Base-by-base conservation (phyloP, 2,888 invertebrate genomes). In the Conchocele bisecta region DNA sequence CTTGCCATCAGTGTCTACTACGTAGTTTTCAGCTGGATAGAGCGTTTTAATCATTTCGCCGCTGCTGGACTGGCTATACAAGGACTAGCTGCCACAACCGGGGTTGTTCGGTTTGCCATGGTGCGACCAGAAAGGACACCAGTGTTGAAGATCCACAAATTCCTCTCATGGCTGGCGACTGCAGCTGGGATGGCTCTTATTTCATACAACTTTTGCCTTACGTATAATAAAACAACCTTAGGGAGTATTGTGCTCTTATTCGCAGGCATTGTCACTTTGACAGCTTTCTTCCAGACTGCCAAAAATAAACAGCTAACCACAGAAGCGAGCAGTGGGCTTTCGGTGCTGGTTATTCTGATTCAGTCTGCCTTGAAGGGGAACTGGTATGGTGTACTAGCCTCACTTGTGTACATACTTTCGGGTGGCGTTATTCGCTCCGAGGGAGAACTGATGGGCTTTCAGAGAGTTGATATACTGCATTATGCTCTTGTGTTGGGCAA, bases 391-490 rank as follows among this genome's bases (percentile, higher is more conserved):
- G 57, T 88, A 11, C 42, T 74, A 29, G 87, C 84, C 13, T 79
- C 82, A 20, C 60, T 78, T 5, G 39, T 79, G 2, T 89, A 89
- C 59, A 79, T 87, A 28, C 61, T 81, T 15, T 68, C 87, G 26
- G 88, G 88, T 7, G 69, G 82, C n/a, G 64, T 83, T 0, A 73
- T 88, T 48, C 86, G 87, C 11, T 75, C 83, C 20, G 84, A 86
- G 20, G 88, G 89, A 9, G 48, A 61, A 15, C 53, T 83, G 17
- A 46, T 75, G 28, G 79, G 83, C 0, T 61, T 88, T 20, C 83
- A 77, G 9, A 71, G 84, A 56, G 83, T 89, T 1, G 89, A 89
- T 68, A 58, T 86, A 24, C 74, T 89, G 42, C 89, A 89, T 63
- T 88, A 88, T 77, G 82, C 65, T 11, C 72, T 89, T 26, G 80